Conservation (phyloP, 2,797 vertebrate species). For the Microcaecilia unicolor region DNA sequence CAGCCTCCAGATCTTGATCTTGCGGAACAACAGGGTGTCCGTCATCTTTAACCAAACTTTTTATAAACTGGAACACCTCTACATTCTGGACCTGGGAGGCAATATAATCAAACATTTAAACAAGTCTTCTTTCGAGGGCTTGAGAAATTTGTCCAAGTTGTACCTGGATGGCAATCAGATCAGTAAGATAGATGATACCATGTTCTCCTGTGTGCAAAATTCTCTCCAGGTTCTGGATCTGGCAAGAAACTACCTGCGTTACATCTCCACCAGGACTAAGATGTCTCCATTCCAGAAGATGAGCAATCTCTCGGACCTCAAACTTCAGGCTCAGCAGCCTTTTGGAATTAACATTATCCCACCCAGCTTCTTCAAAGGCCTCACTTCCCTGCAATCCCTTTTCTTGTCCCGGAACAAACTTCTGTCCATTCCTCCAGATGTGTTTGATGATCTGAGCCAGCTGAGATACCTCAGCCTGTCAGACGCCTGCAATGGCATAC, state of each 20-base stretch:
- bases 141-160: slow-evolving; percentile 52
- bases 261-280: slow-evolving; percentile 14
- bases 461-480: slow-evolving; percentile 55
- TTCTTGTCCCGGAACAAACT: slow-evolving; percentile 64
- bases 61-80: slow-evolving; percentile 36
- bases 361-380: slow-evolving; percentile 48
- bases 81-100: slow-evolving; percentile 62
- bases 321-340: slow-evolving; percentile 53
- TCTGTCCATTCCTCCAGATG: slow-evolving; percentile 27
- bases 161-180: slow-evolving; percentile 72
- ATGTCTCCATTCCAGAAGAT: slow-evolving; percentile 63
- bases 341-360: slow-evolving; percentile 54
- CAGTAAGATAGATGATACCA: slow-evolving; percentile 28
- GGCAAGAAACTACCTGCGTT: slow-evolving; percentile 46
- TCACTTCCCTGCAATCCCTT: slow-evolving; percentile 42
- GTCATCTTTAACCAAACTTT: slow-evolving; percentile 65
- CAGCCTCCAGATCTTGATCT: slow-evolving; percentile 55
- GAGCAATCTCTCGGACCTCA: slow-evolving; percentile 51
- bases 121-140: slow-evolving; percentile 46
- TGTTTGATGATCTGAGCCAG: slow-evolving; percentile 61
- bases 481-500: slow-evolving; percentile 53
- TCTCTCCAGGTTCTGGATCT: slow-evolving; percentile 61
- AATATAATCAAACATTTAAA: slow-evolving; percentile 62
- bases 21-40: slow-evolving; percentile 68
- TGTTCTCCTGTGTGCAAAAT: slow-evolving; percentile 39